These are phyloP conservation scores for Caenorhabditis macrosperma DNA, from an alignment of 2,888 invertebrate genomes.

Conservation along the genomic window DNA sequence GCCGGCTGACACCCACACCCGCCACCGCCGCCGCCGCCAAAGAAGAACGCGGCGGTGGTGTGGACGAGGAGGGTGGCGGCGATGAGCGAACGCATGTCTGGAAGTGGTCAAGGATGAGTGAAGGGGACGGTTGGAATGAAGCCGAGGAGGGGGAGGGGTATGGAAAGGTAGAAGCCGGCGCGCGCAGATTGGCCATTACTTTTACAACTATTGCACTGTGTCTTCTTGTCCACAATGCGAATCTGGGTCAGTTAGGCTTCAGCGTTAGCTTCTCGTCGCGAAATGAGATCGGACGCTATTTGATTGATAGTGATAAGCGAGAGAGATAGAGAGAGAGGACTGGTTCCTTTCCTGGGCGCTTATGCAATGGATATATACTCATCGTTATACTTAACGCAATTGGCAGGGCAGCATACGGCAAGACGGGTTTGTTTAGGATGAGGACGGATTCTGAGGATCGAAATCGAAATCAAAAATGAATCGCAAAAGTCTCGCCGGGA, in stretches of 20 bases:
- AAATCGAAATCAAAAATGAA: neutral
- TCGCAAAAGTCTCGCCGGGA: constrained; percentile 28
- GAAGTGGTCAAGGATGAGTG: constrained; percentile 15
- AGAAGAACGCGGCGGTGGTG: constrained; percentile 58
- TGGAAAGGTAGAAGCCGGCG: neutral
- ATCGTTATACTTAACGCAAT: constrained; percentile 40
- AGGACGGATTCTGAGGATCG: neutral
- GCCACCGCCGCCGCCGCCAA: constrained; percentile 57
- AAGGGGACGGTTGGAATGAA: constrained; percentile 3
- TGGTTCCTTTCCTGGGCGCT: constrained; percentile 39
- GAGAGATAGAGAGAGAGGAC: constrained; percentile 25
- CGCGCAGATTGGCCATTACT: constrained; percentile 15
- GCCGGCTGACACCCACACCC: constrained; percentile 58
- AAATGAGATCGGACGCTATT: too few species aligned
- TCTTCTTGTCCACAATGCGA: neutral
- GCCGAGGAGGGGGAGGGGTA: constrained; percentile 6
- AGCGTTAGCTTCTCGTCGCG: neutral
- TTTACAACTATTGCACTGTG: constrained; percentile 54
- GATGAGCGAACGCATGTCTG: constrained; percentile 56
- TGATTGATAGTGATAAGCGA: constrained; percentile 53
- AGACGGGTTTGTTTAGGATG: constrained; percentile 39
- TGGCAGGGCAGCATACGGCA: too few species aligned
- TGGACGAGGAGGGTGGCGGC: constrained; percentile 41
- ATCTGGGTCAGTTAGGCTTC: constrained; percentile 37
- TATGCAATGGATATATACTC: constrained; percentile 46